Conservation (phyloP, 1,140 invertebrate genomes). For the Oncopodura yosiiana region DNA sequence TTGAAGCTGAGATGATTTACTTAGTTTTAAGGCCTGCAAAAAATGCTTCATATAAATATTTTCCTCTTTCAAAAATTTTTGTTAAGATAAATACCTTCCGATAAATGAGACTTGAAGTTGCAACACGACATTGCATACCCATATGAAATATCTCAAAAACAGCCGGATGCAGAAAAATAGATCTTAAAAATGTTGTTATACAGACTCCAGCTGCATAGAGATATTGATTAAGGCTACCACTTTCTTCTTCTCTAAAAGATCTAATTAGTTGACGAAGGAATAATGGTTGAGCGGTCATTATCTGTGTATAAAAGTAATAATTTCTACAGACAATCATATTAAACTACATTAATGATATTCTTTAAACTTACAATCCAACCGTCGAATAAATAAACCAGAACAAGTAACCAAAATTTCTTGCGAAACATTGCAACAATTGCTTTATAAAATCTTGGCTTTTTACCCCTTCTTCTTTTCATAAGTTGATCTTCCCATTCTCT, state of each 20-base stretch:
- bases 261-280: slow-evolving; percentile 24
- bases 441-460: slow-evolving; percentile 1
- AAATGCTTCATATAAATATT: background rate
- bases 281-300: slow-evolving; percentile 25
- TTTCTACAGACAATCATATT: background rate
- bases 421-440: slow-evolving; percentile 1
- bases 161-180: slow-evolving; percentile 24
- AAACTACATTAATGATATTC: background rate
- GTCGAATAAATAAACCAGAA: background rate
- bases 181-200: slow-evolving; percentile 18
- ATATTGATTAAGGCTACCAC: slow-evolving; percentile 8
- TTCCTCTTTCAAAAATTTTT: background rate
- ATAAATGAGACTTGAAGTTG: slow-evolving; percentile 68
- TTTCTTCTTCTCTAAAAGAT: slow-evolving; percentile 7
- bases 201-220: slow-evolving; percentile 25
- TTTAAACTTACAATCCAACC: slow-evolving; percentile 8
- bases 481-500: slow-evolving; percentile 40
- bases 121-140: slow-evolving; percentile 68
- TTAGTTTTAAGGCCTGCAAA: background rate
- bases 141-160: slow-evolving; percentile 44
- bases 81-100: slow-evolving; percentile 52
- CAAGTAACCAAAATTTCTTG: background rate
- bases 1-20: too few species aligned
- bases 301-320: slow-evolving; percentile 10
- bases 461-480: background rate